Base-by-base conservation (phyloP, 2,113 vertebrate species). In the Laterallus jamaicensis region DNA sequence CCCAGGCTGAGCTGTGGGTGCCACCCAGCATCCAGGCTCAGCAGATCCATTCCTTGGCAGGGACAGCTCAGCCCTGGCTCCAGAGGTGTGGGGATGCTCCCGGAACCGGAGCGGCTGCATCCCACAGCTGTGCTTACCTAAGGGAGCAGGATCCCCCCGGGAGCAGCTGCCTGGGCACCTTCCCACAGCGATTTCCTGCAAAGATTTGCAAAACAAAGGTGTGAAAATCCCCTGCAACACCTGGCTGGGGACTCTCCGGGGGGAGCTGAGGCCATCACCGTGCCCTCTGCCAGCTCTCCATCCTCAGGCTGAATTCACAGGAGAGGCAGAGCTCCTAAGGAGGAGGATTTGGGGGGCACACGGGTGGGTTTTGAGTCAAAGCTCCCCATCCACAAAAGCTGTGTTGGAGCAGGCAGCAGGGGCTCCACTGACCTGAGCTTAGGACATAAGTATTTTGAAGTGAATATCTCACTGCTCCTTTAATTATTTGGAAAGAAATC, bases 101-200 rank as follows among this genome's bases (percentile, higher is more conserved):
- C 3, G 1, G 66, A 60, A 26, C 0, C 18, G 12, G 60, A 9
- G 15, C 3, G 2, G 83, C 59, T 2, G 13, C 71, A 47, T 37
- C 59, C 1, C 64, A 52, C 98, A 98, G 97, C 97, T 98, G 97
- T 96, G 98, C 98, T 97, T 98, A 98, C 98, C 98, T 97, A 96
- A 98, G 98, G 96, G 96, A 97, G 96, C 98, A 98, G 69, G 98
- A 96, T 98, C 98, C 98, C 98, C 98, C 97, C 96, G 94, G 77
- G 97, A 97, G 97, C 98, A 98, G 96, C 97, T 97, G 97, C 98
- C 98, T 97, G 98, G 97, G 97, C 98, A 99, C 97, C 98, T 97
- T 97, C 99, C 98, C 81, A 98, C 98, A 94, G 98, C 98, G 95
- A 99, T 98, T 99, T 99, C 99, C 99, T 99, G 98, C 59, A 66